A percentile compares a stretch with the other conserved stretches of the same genome.
Conservation (phyloP, 2,888 invertebrate species). For the Nomada ruficornis region DNA sequence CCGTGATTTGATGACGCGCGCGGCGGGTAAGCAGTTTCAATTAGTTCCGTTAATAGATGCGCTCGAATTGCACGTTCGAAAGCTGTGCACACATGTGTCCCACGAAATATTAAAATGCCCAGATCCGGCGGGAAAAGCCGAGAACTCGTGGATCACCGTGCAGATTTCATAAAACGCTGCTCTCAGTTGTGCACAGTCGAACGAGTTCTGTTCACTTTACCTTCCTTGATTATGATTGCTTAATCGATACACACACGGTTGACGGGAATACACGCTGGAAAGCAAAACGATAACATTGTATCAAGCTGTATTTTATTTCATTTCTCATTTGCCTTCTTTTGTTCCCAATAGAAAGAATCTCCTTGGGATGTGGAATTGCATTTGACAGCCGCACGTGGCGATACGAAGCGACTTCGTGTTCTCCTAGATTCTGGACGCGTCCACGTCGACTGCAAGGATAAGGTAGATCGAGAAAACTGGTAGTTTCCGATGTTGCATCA, state of each 20-base stretch:
- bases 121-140: not conserved
- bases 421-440: conserved; percentile 96
- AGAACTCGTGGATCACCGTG: conserved; percentile 18
- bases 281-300: not conserved
- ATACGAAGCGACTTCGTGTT: conserved; percentile 90
- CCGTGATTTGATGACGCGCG: not conserved
- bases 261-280: not conserved
- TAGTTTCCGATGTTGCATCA: not conserved
- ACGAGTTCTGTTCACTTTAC: conserved; percentile 1
- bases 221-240: conserved; percentile 39
- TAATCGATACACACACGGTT: conserved; percentile 34
- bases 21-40: conserved; percentile 4
- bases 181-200: conserved; percentile 20
- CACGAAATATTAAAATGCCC: conserved; percentile 6
- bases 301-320: not conserved
- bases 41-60: conserved; percentile 25
- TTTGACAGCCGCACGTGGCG: conserved; percentile 94
- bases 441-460: conserved; percentile 97
- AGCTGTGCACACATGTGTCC: not conserved
- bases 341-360: conserved; percentile 93
- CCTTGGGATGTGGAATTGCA: conserved; percentile 96
- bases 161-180: conserved; percentile 1
- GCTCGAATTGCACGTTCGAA: not conserved
- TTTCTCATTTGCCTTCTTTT: not conserved
- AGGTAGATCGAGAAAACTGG: conserved; percentile 86